Evolutionary conservation across 2,113 vertebrate species (phyloP), one percentile per base, ranked within the genome.

Genomic region (Anoura caudifer): DNA sequence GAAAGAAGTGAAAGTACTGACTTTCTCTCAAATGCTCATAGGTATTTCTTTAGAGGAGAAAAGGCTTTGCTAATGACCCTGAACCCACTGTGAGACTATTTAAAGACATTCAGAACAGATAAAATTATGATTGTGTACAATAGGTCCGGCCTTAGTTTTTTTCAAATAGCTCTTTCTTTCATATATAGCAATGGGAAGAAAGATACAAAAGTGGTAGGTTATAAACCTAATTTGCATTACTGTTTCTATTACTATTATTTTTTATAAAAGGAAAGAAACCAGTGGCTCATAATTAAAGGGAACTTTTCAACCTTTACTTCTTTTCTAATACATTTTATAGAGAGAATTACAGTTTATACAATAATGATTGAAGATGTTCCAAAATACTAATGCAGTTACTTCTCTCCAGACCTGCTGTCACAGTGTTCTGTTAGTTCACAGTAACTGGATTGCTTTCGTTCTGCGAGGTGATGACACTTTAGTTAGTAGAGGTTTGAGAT

Each of bases 81-180:
- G 59, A 97, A 73, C 94, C 36, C 31, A 88, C 11, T 56, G 43
- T 45, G 31, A 96, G 8, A 24, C 45, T 82, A 52, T 75, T 92
- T 77, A 96, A 97, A 92, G 31, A 70, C 94, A 92, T 91, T 97
- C 54, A 88, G 84, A 97, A 94, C 45, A 92, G 94, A 97, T 96
- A 85, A 94, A 97, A 94, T 96, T 92, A 90, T 52, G 20, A 84
- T 63, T 92, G 28, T 82, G 9, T 90, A 86, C n/a, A 90, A 63
- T 73, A 84, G n/a, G 3, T 85, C 70, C 81, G 9, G 11, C 38
- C 91, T 92, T 61, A 38, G n/a, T 69, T 96, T 63, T 63, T 79
- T 97, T 90, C n/a, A 80, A 87, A 93, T 5, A 87, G 69, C 67
- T 97, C 93, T 96, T 96, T 97, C 33, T 87, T 61, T 95, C 76